Evolutionary conservation across 2,113 vertebrate genomes (phyloP), one percentile per base, ranked within the genome.

Genomic region (Ctenomys sociabilis): DNA sequence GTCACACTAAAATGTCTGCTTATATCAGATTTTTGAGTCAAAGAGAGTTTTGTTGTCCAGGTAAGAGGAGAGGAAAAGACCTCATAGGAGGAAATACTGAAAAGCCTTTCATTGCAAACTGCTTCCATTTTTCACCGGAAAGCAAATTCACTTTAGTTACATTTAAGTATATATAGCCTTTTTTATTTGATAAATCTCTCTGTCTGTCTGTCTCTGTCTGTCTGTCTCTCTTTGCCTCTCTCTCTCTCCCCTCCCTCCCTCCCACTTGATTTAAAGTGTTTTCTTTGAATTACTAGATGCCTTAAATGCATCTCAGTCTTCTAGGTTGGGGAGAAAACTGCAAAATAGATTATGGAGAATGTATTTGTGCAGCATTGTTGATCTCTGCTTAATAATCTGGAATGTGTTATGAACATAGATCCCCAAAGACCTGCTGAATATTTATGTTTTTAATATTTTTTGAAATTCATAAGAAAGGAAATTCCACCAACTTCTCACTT

Each of bases 11-110:
- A 96, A 96, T 97, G 94, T 59, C 92, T 96, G 43, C 21, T 49
- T 93, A 49, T 95, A 97, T 96, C 97, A 97, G 96, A 97, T 96
- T 85, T 64, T 93, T 90, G 63, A 90, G 64, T 97, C 87, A 97
- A 97, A 96, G 97, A 64, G 57, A 59, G 75, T 93, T 97, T 96
- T 97, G 87, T 97, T 95, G 49, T 94, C 26, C 4, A 57, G 43
- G 90, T 54, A 96, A 94, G 85, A 45, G 35, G 61, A 96, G 86
- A 97, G 93, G 91, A 93, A 91, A 87, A 52, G 93, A 85, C 22
- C 86, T 95, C 9, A 43, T 45, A 84, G 80, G 86, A 95, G 70
- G 43, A 95, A 93, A n/a, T 75, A 73, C 32, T 88, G 52, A 95
- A 77, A 63, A 2, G 30, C 68, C 94, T 85, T 75, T 57, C 24